Evolutionary conservation across 2,113 vertebrate genomes (phyloP).

Genomic region (Progne subis): DNA sequence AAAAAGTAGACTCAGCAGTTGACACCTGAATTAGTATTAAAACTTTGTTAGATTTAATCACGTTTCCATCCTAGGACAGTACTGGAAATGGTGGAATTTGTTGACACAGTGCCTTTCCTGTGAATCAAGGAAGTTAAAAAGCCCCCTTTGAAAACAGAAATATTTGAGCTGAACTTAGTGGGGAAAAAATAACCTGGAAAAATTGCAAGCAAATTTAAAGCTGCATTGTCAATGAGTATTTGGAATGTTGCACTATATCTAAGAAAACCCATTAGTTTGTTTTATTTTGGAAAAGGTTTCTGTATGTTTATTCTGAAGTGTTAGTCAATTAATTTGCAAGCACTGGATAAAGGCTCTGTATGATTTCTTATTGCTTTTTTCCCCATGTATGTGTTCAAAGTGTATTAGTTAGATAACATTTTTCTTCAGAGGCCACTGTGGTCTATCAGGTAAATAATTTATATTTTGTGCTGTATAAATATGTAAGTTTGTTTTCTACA

Average conservation of each 20-base stretch:
- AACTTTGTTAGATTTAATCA: not conserved
- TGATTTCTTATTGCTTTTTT: not conserved
- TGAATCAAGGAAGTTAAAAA: not conserved
- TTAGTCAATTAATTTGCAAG: not conserved
- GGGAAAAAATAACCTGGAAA: not conserved
- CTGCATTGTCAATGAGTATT: not conserved
- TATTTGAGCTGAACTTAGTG: not conserved
- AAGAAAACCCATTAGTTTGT: not conserved
- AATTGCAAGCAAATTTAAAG: not conserved
- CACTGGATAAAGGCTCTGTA: not conserved
- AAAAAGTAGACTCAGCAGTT: not conserved
- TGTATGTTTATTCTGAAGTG: not conserved
- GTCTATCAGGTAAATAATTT: conserved; percentile 53
- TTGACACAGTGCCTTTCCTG: not conserved
- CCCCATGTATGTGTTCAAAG: not conserved
- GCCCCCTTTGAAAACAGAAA: not conserved
- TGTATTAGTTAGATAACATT: not conserved
- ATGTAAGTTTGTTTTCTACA: not conserved
- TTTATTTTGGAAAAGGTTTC: not conserved
- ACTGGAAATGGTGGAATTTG: not conserved
- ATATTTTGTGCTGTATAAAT: conserved; percentile 29
- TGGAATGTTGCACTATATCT: not conserved
- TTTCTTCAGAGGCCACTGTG: not conserved
- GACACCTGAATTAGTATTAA: not conserved
- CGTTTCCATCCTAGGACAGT: not conserved